Evolutionary conservation across 2,797 vertebrate species (phyloP), one percentile per base, ranked within the genome.

Genomic region (Xiphorhynchus erythropygius): DNA sequence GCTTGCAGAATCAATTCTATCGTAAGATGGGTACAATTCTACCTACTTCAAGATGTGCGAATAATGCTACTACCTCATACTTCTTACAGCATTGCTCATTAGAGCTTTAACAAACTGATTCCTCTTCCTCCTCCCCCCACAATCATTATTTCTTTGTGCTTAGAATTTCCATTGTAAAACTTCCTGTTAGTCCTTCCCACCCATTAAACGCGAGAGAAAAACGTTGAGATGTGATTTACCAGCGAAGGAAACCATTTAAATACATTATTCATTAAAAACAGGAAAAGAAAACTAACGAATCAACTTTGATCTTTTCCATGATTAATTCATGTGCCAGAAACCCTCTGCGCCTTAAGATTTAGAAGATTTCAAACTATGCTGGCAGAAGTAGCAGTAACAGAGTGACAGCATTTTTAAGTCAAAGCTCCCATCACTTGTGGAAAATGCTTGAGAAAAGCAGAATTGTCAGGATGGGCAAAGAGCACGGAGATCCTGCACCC

Each of bases 211-310:
- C 11, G 8, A 80, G 63, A 91, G 49, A 80, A 95, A 84, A 92
- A 84, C 0, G 8, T n/a, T 52, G 82, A 91, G 84, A 93, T 75
- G 69, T 22, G 62, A 94, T 81, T 93, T 93, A 89, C 55, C 59
- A 81, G 65, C 10, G 59, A 89, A 84, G 42, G 39, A 93, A 93
- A 78, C 16, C 18, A 92, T 86, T 90, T 81, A 82, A 96, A 96
- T 83, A 33, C 32, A 86, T 91, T 91, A 93, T 96, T 93, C 80
- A 85, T 91, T 92, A 92, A 95, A 95, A 94, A 55, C 62, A 84
- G 69, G 89, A 92, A 96, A 94, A 94, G 56, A 94, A 93, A 96
- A 55, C 79, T 81, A 93, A 64, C 77, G 70, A 56, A 93, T 59
- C 70, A 84, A 73, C 92, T 96, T 94, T 76, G 89, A 90, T 93